Evolutionary conservation across 2,113 vertebrate genomes (phyloP), one percentile per base, ranked within the genome.

Genomic region (Passer domesticus): DNA sequence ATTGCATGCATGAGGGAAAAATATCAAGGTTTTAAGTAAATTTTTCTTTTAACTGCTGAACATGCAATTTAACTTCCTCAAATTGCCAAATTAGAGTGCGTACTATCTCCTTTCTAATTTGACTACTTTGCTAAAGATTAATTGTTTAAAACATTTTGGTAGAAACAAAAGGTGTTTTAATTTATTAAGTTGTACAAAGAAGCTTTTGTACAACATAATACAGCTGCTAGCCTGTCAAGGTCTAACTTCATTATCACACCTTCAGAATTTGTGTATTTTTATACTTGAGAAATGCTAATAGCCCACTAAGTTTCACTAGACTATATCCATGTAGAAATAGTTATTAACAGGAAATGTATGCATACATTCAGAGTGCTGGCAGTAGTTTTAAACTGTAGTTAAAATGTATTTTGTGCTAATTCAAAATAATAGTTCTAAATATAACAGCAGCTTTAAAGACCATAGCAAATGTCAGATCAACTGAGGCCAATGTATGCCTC

Each of bases 321-420:
- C 23, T 92, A 21, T 13, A 11, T 76, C 47, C 88, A 70, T 79
- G 27, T 81, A 63, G 76, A 97, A 97, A 95, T 91, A 94, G 79
- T 78, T 98, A 93, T 96, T 96, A 95, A 63, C 72, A 82, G 67
- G 41, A 93, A 93, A 92, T 64, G 55, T 66, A 94, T 92, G 86
- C 90, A 56, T 90, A 73, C 78, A 69, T 79, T 96, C 66, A 78
- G 66, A 83, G 28, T 67, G 28, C 50, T 87, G 63, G 44, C 89
- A 93, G 63, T 84, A 81, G 47, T 67, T 95, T 77, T 62, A 72
- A 96, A 92, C 55, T 86, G 33, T 20, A 77, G 31, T 83, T 95
- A 79, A 95, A 82, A 66, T 37, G 20, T 56, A 52, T 30, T 91
- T 90, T 69, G 28, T 75, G 43, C 35, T 93, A 90, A 92, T 90